Percentiles rank a stretch among this genome's conserved stretches.
Evolutionary conservation across 2,113 vertebrate genomes (phyloP).

Genomic region (Upupa epops): DNA sequence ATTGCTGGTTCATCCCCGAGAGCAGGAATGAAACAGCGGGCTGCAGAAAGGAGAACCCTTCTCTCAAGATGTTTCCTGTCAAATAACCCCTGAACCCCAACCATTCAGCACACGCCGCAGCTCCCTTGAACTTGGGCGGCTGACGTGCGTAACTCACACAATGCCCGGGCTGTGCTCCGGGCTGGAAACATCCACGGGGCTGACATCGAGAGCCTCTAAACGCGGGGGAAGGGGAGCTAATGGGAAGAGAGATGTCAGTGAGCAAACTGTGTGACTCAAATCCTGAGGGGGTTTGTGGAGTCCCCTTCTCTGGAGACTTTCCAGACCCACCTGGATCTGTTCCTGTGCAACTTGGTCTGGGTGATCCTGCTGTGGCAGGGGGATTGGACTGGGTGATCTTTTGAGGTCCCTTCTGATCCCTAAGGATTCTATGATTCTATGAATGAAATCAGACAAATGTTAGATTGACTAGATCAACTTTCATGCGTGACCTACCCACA

Average conservation of each 20-base stretch:
- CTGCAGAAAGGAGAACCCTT: constrained; percentile 23
- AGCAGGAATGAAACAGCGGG: constrained; percentile 7
- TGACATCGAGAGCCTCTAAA: neutral
- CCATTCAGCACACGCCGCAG: neutral
- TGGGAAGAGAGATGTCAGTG: neutral
- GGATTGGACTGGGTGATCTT: no score
- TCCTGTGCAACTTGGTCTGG: no score
- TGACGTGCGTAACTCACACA: neutral
- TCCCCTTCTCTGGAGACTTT: no score
- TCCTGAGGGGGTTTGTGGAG: no score
- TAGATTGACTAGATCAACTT: neutral
- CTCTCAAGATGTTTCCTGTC: constrained; percentile 30
- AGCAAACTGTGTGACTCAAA: neutral
- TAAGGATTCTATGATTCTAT: no score
- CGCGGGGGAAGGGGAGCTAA: neutral
- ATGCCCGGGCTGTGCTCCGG: neutral
- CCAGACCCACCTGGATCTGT: no score
- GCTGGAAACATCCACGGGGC: neutral
- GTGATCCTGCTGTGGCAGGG: no score
- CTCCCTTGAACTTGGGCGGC: neutral
- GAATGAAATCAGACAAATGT: constrained; percentile 45
- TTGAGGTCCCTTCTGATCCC: no score
- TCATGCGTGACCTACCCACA: constrained; percentile 18
- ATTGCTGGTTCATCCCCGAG: neutral
- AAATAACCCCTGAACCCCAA: constrained; percentile 15